Base-by-base conservation (phyloP, 2,888 invertebrate genomes). In the Eristalinus aeneus region DNA sequence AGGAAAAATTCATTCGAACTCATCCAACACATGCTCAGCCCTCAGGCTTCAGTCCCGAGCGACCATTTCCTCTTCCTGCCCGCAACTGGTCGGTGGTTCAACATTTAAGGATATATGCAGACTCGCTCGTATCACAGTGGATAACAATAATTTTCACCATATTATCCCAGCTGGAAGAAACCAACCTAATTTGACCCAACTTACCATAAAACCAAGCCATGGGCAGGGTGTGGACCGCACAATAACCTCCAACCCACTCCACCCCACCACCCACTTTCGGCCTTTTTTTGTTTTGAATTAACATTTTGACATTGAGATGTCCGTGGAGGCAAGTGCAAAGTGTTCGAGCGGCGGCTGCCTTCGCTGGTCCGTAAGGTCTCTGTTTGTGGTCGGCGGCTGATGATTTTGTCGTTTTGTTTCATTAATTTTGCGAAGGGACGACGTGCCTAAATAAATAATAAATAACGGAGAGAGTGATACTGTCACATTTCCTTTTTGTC, bases 361-460 rank as follows among this genome's bases (percentile, higher is more conserved):
- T 10, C 34, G 10, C 34, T 16, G 46, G 46, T 2, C 1, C 46
- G 39, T 2, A 39, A 4, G 3, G 39, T 16, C 46, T 6, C 46
- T 46, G 46, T 46, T n/a, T 46, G 61, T 63, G 76, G 64, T 71
- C 65, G 58, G 23, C 75, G 58, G 16, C 46, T 63, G 82, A 77
- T 77, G 73, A 71, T 60, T 77, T 63, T 68, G 46, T 64, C 68
- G 64, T 69, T 77, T 64, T 68, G 77, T 69, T 60, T 77, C 77
- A 83, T 73, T 77, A 36, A 73, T 74, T 83, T 83, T 74, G 12
- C 20, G 65, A 75, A 36, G 12, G 53, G 64, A 74, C 32, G 20
- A 72, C 67, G 65, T 67, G 72, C 71, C 67, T 63, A 60, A 61
- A 65, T 81, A 60, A 76, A 81, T 80, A 75, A 81, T 81, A 72